Evolutionary conservation across 2,797 vertebrate species (phyloP).

Genomic region (Ctenopoma kingsleyae): DNA sequence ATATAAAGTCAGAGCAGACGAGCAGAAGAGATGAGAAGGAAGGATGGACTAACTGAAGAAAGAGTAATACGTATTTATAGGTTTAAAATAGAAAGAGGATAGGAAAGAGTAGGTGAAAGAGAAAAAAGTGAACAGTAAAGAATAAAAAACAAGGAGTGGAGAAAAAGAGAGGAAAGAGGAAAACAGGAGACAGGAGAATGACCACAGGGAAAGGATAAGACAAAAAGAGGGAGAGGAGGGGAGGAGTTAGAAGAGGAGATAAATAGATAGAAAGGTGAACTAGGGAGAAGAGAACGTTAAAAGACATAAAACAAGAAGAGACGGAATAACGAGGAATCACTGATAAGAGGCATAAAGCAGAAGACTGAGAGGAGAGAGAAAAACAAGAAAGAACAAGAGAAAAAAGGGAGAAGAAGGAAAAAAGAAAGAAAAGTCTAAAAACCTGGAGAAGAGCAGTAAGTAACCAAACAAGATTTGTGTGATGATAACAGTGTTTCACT

Average conservation of each 20-base stretch:
- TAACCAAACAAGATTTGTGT: neutral
- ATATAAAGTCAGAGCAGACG: too few species aligned
- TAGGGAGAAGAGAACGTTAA: neutral
- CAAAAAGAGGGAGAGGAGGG: slow-evolving; percentile 14
- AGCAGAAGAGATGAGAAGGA: too few species aligned
- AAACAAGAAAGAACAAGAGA: neutral
- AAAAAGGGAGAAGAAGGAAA: neutral
- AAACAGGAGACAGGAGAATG: neutral
- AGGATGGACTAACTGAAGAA: too few species aligned
- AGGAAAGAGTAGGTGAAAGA: too few species aligned
- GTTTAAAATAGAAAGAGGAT: too few species aligned
- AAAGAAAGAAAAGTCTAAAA: too few species aligned
- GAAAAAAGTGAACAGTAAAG: neutral
- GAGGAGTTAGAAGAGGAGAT: slow-evolving; percentile 33
- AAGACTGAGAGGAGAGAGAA: neutral
- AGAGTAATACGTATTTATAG: too few species aligned
- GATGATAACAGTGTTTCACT: neutral
- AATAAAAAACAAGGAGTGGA: neutral
- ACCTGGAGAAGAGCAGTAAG: slow-evolving; percentile 27
- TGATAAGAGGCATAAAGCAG: neutral
- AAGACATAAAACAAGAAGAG: neutral
- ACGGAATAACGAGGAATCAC: neutral
- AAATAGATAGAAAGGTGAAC: slow-evolving; percentile 15
- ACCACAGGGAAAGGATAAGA: neutral
- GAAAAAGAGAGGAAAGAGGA: neutral